Evolutionary conservation across 1,140 invertebrate species (phyloP).

Genomic region (Reticulitermes speratus): DNA sequence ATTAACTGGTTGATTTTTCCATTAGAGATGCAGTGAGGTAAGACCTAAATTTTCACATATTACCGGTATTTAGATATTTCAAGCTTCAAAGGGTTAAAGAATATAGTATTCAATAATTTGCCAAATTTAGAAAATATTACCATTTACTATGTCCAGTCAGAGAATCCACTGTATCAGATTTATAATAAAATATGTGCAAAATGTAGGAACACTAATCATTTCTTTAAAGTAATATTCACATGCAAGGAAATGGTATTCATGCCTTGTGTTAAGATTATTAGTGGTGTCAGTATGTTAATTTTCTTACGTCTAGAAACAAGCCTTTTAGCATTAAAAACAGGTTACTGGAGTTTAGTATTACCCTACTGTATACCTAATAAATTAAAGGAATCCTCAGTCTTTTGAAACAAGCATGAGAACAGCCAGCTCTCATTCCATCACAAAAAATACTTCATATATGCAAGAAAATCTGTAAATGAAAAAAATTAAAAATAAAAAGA

Average conservation of each 20-base stretch:
- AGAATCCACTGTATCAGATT: background rate
- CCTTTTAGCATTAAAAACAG: background rate
- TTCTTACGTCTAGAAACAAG: background rate
- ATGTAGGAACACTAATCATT: background rate
- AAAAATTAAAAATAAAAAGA: no score
- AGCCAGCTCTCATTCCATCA: background rate
- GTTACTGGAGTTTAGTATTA: background rate
- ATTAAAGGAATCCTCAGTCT: background rate
- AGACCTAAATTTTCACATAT: no score
- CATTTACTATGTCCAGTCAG: background rate
- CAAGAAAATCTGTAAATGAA: background rate
- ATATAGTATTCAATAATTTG: background rate
- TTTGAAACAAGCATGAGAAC: conserved; percentile 6
- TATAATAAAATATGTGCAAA: background rate
- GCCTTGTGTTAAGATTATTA: background rate
- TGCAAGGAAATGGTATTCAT: background rate
- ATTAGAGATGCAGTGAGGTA: no score
- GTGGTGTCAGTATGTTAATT: background rate
- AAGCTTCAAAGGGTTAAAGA: background rate
- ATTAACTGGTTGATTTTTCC: no score
- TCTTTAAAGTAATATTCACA: background rate
- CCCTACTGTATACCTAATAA: background rate
- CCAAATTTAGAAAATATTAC: background rate
- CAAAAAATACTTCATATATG: background rate
- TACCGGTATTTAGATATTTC: no score